Base-by-base conservation (phyloP, 1,140 invertebrate species). In the Octopus bimaculoides region DNA sequence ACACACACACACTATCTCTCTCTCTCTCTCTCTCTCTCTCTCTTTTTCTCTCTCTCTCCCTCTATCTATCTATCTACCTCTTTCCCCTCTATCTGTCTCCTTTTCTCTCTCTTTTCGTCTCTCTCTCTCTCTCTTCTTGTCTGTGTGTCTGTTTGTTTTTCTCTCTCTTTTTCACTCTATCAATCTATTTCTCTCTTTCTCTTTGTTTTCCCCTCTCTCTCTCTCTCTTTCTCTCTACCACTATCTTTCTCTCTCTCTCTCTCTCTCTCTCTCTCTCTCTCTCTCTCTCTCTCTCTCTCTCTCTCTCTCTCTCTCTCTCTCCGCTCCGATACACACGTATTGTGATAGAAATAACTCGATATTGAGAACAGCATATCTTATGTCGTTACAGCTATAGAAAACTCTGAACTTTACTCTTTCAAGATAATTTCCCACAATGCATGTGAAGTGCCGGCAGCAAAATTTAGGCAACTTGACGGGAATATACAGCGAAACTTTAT, bases 251-350 rank as follows among this genome's bases (percentile, higher is more conserved):
- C 17, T 61, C 56, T 17, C 56, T 61, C 56, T 61, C 56, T 61
- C 56, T 61, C 56, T 61, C 56, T 61, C 56, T 61, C 56, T 61
- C 56, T 61, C 56, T 61, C 56, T 61, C 56, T 61, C 56, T 61
- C 56, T 61, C 26, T 1, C 26, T 41, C 26, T 1, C 26, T 41
- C 26, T 41, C 26, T 41, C 26, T 41, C 26, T 41, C 26, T 41
- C 26, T 41, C 26, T 41, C 26, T 41, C 26, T 41, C 26, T 3
- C 26, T 41, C 26, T 41, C 26, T 41, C 3, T 41, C 26, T 41
- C 26, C 26, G 26, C 26, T 41, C 26, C 26, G 26, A 2, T 41
- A 41, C 26, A 41, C 26, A 41, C 26, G 26, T 41, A 41, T 41
- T 41, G 26, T 41, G 26, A 41, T 41, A 41, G 26, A 41, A 41